Evolutionary conservation across 2,797 vertebrate genomes (phyloP), one percentile per base, ranked within the genome.

Genomic region (Acrossocheilus wenchowensis): DNA sequence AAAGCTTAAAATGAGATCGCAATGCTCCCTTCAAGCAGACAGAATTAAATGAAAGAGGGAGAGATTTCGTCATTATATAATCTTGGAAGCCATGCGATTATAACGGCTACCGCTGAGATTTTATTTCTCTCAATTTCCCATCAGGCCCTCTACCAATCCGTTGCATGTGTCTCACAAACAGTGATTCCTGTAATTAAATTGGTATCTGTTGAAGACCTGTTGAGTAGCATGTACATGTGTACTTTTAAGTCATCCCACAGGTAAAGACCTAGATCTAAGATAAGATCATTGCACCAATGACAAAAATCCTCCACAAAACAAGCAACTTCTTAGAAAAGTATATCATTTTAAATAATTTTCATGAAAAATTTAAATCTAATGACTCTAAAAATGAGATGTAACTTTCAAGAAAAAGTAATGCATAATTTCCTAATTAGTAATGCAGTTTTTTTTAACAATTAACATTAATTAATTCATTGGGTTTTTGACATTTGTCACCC

Each of bases 1-100:
- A 77, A 75, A n/a, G 75, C 80, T 74, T 48, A 54, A 88, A 83
- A 81, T 84, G 77, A 60, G 62, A 84, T 84, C 75, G 41, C 87
- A 79, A 60, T 19, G 64, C 84, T 88, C 50, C 48, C 81, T 86
- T 71, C 57, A 78, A 81, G 79, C 68, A 41, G 71, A 52, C 57
- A 50, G 30, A 86, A 86, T 69, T 57, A 84, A 86, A 86, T 57
- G 26, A 83, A 83, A 69, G 68, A 30, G 34, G 52, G 60, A 30
- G n/a, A 79, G 45, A 68, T 69, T 72, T 86, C 41, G 9, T 81
- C 69, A 69, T 81, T 78, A 72, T 74, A 78, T 83, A 60, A 79
- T 85, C 62, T 86, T 68, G 48, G 54, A 23, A 83, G 68, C 71
- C 30, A 60, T 50, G 77, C 5, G 34, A 64, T 36, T 60, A 68